Evolutionary conservation across 2,888 invertebrate genomes (phyloP), one percentile per base, ranked within the genome.

Genomic region (Monochamus alternatus): DNA sequence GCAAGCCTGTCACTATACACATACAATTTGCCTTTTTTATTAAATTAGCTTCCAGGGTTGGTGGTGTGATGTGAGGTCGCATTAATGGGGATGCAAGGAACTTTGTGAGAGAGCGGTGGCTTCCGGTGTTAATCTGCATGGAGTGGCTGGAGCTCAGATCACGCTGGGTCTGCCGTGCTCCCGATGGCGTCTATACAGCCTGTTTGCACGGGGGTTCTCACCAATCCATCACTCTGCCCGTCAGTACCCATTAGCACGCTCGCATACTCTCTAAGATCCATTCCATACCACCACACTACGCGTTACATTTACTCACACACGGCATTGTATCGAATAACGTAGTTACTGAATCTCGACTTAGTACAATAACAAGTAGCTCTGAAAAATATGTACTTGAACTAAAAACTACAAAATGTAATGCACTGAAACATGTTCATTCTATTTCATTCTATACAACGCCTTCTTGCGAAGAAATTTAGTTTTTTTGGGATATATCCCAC

Each of bases 241-340:
- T 91, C 92, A 91, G 91, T 91, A 91, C 91, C 91, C 91, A 92
- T 92, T 92, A 91, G 91, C 90, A 90, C 90, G 90, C 90, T 90
- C 90, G 89, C 90, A 89, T 87, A 86, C 85, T 83, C 83, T 81
- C 80, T 75, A 79, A 84, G 84, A 83, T 83, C 84, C 82, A 83
- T 83, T 82, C 84, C 83, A 82, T 84, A 81, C 81, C 79, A 80
- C 78, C 82, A 81, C 78, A 81, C 81, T 76, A 80, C 74, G 80
- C 82, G 82, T 82, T 82, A 81, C 82, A 82, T 83, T 82, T 81
- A 67, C 43, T 71, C 69, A 71, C 74, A 63, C 67, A 65, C 67
- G 73, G 67, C 66, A 70, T 76, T 66, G 69, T 75, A 75, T 75
- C 74, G 74, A 70, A 75, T 75, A 75, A 75, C 74, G 65, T 70